phyloP scores from a whole-genome alignment of 2,113 vertebrate species.

The Brachypteracias leptosomus region DNA sequence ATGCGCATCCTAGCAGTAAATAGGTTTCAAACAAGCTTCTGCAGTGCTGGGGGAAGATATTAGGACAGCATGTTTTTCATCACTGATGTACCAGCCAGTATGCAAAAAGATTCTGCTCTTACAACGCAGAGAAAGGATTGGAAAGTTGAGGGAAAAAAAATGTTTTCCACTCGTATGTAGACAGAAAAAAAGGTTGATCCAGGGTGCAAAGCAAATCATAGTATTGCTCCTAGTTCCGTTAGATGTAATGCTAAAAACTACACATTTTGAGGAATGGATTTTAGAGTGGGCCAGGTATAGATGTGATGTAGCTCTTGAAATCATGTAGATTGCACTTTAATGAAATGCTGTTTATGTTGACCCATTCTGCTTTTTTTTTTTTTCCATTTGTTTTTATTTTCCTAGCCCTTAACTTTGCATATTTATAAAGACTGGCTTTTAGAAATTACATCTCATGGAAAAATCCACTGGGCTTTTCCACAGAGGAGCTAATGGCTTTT shows the following conservation, averaged over 20 bases:
- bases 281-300: neutral
- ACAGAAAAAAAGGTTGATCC: neutral
- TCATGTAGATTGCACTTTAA: neutral
- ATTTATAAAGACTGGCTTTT: neutral
- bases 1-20: conserved; percentile 23
- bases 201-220: neutral
- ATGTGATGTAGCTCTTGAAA: neutral
- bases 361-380: neutral
- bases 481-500: conserved; percentile 21
- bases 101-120: neutral
- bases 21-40: conserved; percentile 29
- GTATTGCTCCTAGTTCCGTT: neutral
- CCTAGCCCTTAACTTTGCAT: neutral
- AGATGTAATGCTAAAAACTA: neutral
- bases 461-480: conserved; percentile 25
- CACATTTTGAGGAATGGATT: neutral
- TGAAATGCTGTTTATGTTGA: neutral
- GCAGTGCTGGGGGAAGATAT: conserved; percentile 11
- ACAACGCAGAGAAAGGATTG: neutral
- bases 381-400: neutral
- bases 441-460: neutral
- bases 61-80: neutral
- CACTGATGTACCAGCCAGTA: neutral
- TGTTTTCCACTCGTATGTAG: neutral
- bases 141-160: neutral